Evolutionary conservation across 2,797 vertebrate species (phyloP), one percentile per base, ranked within the genome.

Genomic region (Anomalospiza imberbis): DNA sequence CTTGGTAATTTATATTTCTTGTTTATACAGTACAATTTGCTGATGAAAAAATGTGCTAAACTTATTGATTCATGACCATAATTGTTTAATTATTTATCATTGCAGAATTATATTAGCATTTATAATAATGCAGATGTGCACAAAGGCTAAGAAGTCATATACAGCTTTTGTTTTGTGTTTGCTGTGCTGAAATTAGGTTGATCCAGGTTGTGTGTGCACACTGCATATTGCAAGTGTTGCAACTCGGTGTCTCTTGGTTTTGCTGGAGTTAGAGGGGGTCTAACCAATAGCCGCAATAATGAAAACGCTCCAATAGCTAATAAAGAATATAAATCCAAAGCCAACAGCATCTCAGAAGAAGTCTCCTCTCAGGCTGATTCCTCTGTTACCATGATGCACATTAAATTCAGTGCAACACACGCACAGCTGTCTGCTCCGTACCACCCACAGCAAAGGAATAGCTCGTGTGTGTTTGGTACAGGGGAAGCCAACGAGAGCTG

Each of bases 71-170:
- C 99, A 99, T 99, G 99, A 99, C 99, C 98, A 98, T 99, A 99
- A 99, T 99, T 99, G 99, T 99, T 99, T 99, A 99, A 99, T 99
- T 99, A 99, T 99, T 99, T 99, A 99, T 99, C 99, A 98, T 98
- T 98, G 99, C 99, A 98, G 99, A 98, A 98, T 98, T 99, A 98
- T 98, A 99, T 99, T 99, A 99, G 99, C 99, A 99, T 99, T 99
- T 99, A 99, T 99, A 99, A 99, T 99, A 98, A 98, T 98, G 98
- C 98, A 99, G 98, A 98, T 98, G 98, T 98, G 98, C 98, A 98
- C 97, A 97, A 97, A 98, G 97, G 98, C 98, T 98, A 98, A 98
- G 98, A 98, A 97, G 98, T 98, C 98, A 98, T 97, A 98, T 94
- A 97, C 98, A 98, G 98, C 98, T 98, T 99, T 98, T 98, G 98